Percentiles rank a stretch among this genome's conserved stretches.
phyloP scores from a whole-genome alignment of 2,113 vertebrate genomes.

The Nettapus auritus region DNA sequence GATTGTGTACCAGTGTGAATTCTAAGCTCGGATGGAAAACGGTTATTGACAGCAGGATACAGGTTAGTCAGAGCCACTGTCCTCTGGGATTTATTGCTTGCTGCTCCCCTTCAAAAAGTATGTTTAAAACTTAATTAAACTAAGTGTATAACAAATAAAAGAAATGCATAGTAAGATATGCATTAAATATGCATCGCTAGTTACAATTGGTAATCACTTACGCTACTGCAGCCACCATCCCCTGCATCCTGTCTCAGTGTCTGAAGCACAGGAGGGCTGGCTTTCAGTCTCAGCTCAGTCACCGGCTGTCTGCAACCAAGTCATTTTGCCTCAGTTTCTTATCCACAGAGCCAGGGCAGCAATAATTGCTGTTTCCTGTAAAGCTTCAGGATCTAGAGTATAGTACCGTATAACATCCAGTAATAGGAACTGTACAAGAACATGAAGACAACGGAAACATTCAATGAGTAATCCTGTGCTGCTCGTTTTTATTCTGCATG shows the following conservation, averaged over 20 bases:
- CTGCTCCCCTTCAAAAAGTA: not conserved
- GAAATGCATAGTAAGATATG: fast-evolving
- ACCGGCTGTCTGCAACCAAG: fast-evolving
- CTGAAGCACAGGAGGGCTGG: not conserved
- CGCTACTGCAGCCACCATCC: not conserved
- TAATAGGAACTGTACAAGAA: not conserved
- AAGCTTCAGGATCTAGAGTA: fast-evolving
- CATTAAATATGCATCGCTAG: fast-evolving
- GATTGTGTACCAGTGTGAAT: not conserved
- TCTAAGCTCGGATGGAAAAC: not conserved
- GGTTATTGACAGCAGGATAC: not conserved
- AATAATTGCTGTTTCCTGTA: fast-evolving
- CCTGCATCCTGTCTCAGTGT: fast-evolving
- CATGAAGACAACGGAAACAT: fast-evolving
- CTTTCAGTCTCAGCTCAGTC: not conserved
- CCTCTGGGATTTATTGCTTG: no score
- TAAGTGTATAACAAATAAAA: fast-evolving
- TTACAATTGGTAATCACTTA: fast-evolving
- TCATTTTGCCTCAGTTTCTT: not conserved
- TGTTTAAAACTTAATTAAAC: fast-evolving
- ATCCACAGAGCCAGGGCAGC: fast-evolving
- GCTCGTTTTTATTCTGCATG: fast-evolving
- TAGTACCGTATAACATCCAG: fast-evolving
- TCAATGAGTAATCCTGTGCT: fast-evolving
- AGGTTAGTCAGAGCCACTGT: not conserved